A percentile compares a stretch with the other conserved stretches of the same genome.
Conservation (phyloP, 30 jellyfish, hydroid and myxozoan genomes). For the Pelagia noctiluca region DNA sequence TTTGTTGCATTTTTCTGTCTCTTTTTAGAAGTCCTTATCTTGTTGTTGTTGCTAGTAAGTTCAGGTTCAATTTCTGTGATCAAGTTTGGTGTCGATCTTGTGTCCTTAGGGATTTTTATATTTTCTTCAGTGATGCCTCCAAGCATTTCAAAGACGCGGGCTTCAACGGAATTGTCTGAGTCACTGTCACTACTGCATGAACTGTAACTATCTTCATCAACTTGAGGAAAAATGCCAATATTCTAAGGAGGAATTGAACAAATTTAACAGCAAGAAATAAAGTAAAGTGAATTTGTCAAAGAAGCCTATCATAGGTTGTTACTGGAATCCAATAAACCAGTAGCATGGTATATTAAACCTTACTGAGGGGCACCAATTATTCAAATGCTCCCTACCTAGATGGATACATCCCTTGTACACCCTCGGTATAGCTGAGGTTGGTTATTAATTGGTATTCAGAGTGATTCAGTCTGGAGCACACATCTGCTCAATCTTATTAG, state of each 20-base stretch:
- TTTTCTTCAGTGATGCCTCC: constrained; percentile 46
- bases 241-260: constrained; percentile 5
- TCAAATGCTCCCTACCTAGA: no score
- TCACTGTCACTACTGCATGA: constrained; percentile 32
- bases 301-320: background rate
- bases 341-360: no score
- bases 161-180: constrained; percentile 50
- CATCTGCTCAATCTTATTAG: no score
- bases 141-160: constrained; percentile 36
- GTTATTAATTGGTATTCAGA: no score
- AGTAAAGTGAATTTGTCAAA: background rate
- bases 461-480: no score
- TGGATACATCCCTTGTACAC: no score
- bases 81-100: background rate
- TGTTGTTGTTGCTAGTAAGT: background rate
- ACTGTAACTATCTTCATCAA: constrained; percentile 27
- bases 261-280: background rate
- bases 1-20: background rate
- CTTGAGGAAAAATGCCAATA: constrained; percentile 52
- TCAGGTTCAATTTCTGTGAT: constrained; percentile 27
- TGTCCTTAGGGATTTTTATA: background rate
- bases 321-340: no score
- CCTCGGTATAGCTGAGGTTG: no score
- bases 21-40: background rate
- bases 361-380: no score